These are phyloP conservation scores for Drosophila sordidula DNA, from an alignment of 2,888 invertebrate genomes.

Conservation along the genomic window DNA sequence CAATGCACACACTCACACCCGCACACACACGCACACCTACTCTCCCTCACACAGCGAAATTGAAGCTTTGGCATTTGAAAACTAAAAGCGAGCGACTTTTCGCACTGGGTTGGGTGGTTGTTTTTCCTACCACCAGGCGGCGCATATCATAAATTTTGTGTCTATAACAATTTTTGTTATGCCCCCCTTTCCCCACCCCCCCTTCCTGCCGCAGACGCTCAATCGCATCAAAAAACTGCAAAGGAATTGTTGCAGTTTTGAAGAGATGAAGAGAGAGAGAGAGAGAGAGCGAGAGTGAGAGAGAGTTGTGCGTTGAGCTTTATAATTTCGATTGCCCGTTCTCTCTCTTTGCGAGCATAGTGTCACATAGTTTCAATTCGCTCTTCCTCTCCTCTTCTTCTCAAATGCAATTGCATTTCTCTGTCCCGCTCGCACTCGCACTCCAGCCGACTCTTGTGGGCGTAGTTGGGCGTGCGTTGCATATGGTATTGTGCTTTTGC, in stretches of 20 bases:
- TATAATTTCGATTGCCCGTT: slow-evolving; percentile 23
- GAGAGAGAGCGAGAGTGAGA: slow-evolving; percentile 1
- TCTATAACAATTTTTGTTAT: slow-evolving; percentile 77
- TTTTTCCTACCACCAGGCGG: slow-evolving; percentile 60
- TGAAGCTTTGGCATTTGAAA: slow-evolving; percentile 70
- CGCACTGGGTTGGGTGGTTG: slow-evolving; percentile 63
- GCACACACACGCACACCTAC: slow-evolving; percentile 24
- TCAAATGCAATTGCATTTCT: slow-evolving; percentile 52
- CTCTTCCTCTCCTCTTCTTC: slow-evolving; percentile 24
- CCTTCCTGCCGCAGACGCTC: too few species aligned
- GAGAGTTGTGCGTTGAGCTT: slow-evolving; percentile 21
- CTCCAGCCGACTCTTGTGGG: slow-evolving; percentile 39
- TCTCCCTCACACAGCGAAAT: slow-evolving; percentile 19
- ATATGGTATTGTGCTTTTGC: slow-evolving; percentile 69
- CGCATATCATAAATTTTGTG: slow-evolving; percentile 77
- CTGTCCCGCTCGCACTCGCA: slow-evolving; percentile 21
- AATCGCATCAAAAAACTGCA: slow-evolving; percentile 60
- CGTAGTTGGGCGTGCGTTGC: slow-evolving; percentile 59
- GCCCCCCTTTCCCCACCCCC: slow-evolving; percentile 8
- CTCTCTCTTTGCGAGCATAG: slow-evolving; percentile 22
- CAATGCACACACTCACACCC: slow-evolving; percentile 66
- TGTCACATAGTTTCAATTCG: slow-evolving; percentile 24
- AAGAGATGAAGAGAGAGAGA: slow-evolving; percentile 37
- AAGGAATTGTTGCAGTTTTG: slow-evolving; percentile 76
- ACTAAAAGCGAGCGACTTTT: slow-evolving; percentile 56